Percentiles rank a stretch among this genome's conserved stretches.
phyloP scores from a whole-genome alignment of 1,140 invertebrate species.

The Drosophila micromelanica region DNA sequence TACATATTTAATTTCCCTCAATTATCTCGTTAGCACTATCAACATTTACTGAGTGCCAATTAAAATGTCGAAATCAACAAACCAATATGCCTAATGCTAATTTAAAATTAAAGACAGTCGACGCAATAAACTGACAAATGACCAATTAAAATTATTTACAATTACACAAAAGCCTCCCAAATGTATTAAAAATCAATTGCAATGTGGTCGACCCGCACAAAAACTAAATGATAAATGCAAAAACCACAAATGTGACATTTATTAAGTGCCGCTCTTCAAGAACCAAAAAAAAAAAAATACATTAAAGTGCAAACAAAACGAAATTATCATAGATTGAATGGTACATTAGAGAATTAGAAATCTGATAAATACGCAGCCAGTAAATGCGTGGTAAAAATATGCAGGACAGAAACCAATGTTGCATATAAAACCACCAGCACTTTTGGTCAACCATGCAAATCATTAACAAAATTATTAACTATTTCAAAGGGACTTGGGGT shows the following conservation, averaged over 20 bases:
- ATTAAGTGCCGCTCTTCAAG: not conserved
- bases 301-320: conserved; percentile 52
- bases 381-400: conserved; percentile 13
- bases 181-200: conserved; percentile 73
- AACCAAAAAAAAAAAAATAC: conserved; percentile 21
- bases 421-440: conserved; percentile 32
- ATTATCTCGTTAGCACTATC: conserved; percentile 7
- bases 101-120: conserved; percentile 33
- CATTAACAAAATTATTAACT: conserved; percentile 68
- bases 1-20: not conserved
- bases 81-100: conserved; percentile 36
- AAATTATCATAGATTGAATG: conserved; percentile 68
- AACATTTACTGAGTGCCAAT: conserved; percentile 43
- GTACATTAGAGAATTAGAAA: conserved; percentile 62
- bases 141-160: conserved; percentile 40
- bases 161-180: conserved; percentile 25
- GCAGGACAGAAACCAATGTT: conserved; percentile 21
- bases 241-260: conserved; percentile 65
- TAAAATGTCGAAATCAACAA: conserved; percentile 54
- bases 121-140: conserved; percentile 25
- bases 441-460: conserved; percentile 61
- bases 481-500: conserved; percentile 17
- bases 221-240: conserved; percentile 26
- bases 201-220: conserved; percentile 51
- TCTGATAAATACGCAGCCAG: conserved; percentile 27